Evolutionary conservation across 1,140 invertebrate species (phyloP), one percentile per base, ranked within the genome.

Genomic region (Nephila pilipes): DNA sequence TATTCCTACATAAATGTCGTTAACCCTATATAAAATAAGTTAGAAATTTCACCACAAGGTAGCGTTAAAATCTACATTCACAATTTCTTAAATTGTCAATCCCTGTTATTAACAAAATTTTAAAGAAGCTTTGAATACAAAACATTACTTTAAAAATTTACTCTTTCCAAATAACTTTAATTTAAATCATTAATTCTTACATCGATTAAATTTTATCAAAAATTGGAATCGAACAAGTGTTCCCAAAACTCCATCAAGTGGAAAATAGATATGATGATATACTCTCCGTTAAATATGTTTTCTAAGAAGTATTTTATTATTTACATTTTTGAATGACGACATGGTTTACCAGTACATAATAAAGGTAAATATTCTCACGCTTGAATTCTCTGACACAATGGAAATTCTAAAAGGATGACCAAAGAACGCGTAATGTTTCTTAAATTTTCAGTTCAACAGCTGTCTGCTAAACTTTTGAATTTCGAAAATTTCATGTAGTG

Each of bases 181-280:
- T n/a, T n/a, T n/a, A 46, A 3, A 38, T 1, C 10, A 46, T 8
- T 46, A 5, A 46, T 46, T 8, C 10, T 12, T 29, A n/a, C 25
- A 65, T 65, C 60, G 60, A 65, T 65, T 25, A 65, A 1, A 29
- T 0, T 2, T 12, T 6, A 20, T 0, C 25, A 46, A 8, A 2
- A 29, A 65, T 29, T 25, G 60, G 0, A 36, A 75, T 75, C 65
- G 65, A 75, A 32, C 29, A 12, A 75, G 25, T 75, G 65, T 75
- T 75, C 65, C 65, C 65, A 14, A 75, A 75, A 75, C 32, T 75
- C 65, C 65, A 75, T 75, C 65, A 75, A 75, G 65, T 75, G 65
- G 65, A 75, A 75, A 75, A 32, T 14, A 5, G 65, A 32, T 75
- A n/a, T n/a, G 65, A 36, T 75, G 25, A 36, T 18, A 75, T 36